Evolutionary conservation across 2,797 vertebrate genomes (phyloP).

Genomic region (Falco novaeseelandiae): DNA sequence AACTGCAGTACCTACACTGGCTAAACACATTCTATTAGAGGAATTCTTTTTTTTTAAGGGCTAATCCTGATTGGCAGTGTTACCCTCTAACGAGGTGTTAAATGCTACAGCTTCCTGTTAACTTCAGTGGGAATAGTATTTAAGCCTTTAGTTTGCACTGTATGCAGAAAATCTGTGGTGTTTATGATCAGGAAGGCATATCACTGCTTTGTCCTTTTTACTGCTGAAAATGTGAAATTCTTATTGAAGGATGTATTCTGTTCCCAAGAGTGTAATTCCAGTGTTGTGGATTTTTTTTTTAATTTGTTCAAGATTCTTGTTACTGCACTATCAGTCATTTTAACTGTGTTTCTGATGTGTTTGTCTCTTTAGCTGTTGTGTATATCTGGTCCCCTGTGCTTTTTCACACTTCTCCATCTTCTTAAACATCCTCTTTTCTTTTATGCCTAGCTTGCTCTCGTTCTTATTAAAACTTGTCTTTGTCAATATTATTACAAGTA

Average conservation of each 20-base stretch:
- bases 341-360: not conserved
- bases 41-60: not conserved
- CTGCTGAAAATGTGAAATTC: not conserved
- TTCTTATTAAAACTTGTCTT: not conserved
- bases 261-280: not conserved
- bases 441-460: not conserved
- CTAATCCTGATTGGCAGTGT: conserved; percentile 13
- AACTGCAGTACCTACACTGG: not conserved
- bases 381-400: not conserved
- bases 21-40: not conserved
- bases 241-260: not conserved
- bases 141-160: conserved; percentile 23
- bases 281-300: not conserved
- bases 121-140: conserved; percentile 49
- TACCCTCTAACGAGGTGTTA: conserved; percentile 26
- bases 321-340: not conserved
- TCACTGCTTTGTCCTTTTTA: not conserved
- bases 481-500: not conserved
- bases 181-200: not conserved
- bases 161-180: not conserved
- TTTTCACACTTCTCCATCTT: not conserved
- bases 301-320: not conserved
- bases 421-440: not conserved
- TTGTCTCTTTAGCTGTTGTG: not conserved
- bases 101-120: conserved; percentile 4